Evolutionary conservation across 2,113 vertebrate species (phyloP).

Genomic region (Saguinus imperator): DNA sequence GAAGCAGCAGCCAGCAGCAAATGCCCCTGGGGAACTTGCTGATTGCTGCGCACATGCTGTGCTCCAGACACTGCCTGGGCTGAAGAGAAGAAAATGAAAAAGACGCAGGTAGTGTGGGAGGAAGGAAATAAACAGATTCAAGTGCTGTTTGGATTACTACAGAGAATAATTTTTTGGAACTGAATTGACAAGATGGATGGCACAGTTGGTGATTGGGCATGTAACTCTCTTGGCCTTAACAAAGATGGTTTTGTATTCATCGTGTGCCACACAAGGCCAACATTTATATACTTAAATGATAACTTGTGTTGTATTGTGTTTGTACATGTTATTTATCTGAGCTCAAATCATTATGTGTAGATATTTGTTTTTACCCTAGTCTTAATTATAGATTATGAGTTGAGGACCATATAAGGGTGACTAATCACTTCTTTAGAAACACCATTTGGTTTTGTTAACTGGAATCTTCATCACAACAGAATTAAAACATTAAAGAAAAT

Average conservation of each 20-base stretch:
- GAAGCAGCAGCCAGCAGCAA: neutral
- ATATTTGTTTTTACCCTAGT: conserved; percentile 25
- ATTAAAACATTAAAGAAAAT: neutral
- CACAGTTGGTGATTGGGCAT: neutral
- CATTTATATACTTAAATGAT: neutral
- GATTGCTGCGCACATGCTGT: neutral
- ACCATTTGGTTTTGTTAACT: neutral
- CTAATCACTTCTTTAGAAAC: conserved; percentile 34
- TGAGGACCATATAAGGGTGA: neutral
- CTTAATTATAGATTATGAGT: conserved; percentile 41
- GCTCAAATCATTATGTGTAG: conserved; percentile 8
- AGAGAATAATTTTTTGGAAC: neutral
- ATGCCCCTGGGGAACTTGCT: neutral
- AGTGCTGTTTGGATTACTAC: neutral
- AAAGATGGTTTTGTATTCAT: conserved; percentile 11
- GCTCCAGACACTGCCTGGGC: neutral
- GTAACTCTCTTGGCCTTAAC: neutral
- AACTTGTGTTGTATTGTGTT: neutral
- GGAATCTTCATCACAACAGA: neutral
- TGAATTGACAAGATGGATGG: neutral
- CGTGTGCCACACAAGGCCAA: neutral
- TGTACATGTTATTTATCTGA: neutral
- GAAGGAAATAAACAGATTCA: neutral
- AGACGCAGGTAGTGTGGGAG: neutral
- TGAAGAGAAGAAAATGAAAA: neutral